Evolutionary conservation across 2,888 invertebrate species (phyloP).

Genomic region (Lysandra bellargus): DNA sequence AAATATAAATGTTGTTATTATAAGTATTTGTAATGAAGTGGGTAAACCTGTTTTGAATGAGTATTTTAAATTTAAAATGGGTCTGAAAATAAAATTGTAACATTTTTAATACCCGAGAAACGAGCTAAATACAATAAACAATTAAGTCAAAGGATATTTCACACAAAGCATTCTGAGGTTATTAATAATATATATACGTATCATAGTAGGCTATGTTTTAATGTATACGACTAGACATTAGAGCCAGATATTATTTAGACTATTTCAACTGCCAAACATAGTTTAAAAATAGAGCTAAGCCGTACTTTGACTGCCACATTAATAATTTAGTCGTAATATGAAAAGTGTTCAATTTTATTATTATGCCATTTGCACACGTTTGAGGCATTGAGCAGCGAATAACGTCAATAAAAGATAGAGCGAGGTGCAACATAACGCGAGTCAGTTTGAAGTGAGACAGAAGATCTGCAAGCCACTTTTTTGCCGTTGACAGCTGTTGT

Average conservation of each 20-base stretch:
- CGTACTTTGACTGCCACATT: background rate
- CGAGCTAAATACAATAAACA: background rate
- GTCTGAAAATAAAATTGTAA: background rate
- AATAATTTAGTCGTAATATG: background rate
- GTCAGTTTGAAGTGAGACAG: no score
- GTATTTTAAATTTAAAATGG: background rate
- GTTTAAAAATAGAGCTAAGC: conserved; percentile 5
- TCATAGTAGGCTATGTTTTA: background rate
- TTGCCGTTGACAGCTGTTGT: no score
- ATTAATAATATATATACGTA: background rate
- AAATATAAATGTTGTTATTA: conserved; percentile 19
- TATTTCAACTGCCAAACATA: background rate
- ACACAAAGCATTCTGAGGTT: conserved; percentile 20
- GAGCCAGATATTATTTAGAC: background rate
- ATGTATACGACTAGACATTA: conserved; percentile 21
- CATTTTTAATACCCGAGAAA: background rate
- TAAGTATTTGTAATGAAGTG: background rate
- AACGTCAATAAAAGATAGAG: no score
- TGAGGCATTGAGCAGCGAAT: no score
- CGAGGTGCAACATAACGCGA: no score
- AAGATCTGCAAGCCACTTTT: no score
- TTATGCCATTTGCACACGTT: no score
- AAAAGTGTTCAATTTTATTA: background rate
- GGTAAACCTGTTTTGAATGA: background rate
- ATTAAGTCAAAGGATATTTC: background rate